Base-by-base conservation (phyloP, 1,140 invertebrate species). In the honey bee (Apis mellifera) region DNA sequence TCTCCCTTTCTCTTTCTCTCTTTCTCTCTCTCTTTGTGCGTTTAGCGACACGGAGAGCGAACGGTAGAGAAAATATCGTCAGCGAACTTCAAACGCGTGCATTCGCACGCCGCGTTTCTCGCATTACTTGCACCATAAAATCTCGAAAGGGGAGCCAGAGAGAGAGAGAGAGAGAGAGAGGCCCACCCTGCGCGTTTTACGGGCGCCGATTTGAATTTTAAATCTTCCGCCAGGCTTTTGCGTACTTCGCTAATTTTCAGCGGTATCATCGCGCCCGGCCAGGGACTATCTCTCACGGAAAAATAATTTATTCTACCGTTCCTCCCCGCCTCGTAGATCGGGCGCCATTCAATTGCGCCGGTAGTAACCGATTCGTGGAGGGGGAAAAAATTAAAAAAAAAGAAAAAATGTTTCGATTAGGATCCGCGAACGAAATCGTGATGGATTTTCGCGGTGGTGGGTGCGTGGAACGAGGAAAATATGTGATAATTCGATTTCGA, bases 131-230 rank as follows among this genome's bases (percentile, higher is more conserved):
- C 86, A 52, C 74, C 86, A 85, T 86, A 86, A 86, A 88, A 84
- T 85, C 80, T 74, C 68, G 15, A 62, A 78, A 82, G 84, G 60
- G 78, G 23, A 66, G 52, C 62, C 65, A 85, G 78, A 42, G 32
- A 42, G 32, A 42, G 32, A 42, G 32, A 42, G 32, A 42, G 32
- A 42, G 32, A 42, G 2, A 42, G 32, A 32, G 32, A 32, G 71
- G 71, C 19, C 72, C 17, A 60, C 32, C 66, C 64, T 74, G 83
- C 78, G 78, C 71, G 78, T 87, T 87, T 86, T 85, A 86, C 84
- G 65, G 55, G 73, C 55, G 64, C 68, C 62, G 68, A 89, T 89
- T 89, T 89, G 87, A 89, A 89, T 89, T 89, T 89, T 83, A 89
- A 89, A 89, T 89, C 69, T 78, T 84, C 21, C 75, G 72, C 68